These are phyloP conservation scores for Phenganax subtilis DNA, from an alignment of 92 coral and sea anemone genomes.

Conservation along the genomic window DNA sequence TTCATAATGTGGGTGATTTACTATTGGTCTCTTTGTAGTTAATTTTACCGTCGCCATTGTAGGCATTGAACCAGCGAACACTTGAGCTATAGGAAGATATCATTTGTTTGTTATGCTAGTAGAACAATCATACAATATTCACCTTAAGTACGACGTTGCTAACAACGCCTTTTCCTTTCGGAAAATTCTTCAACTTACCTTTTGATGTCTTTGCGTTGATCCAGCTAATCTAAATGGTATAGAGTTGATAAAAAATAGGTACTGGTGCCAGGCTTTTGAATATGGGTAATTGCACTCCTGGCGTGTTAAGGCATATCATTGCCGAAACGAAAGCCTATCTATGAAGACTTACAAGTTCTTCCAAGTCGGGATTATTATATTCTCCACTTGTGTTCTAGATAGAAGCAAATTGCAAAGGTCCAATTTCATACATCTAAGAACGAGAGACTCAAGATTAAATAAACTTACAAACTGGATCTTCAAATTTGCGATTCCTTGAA, in stretches of 20 bases:
- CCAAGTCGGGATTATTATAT: conserved; percentile 87
- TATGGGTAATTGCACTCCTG: no score
- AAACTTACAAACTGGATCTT: conserved; percentile 82
- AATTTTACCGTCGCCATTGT: conserved; percentile 99
- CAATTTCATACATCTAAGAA: neutral
- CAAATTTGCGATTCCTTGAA: conserved; percentile 77
- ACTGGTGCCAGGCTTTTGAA: no score
- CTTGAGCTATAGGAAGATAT: conserved; percentile 52
- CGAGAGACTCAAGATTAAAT: neutral
- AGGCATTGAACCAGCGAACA: conserved; percentile 98
- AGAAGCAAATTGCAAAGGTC: neutral
- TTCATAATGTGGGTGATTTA: conserved; percentile 97
- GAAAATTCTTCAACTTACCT: conserved; percentile 40
- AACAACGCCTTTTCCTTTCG: neutral
- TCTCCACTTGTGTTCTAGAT: conserved; percentile 82
- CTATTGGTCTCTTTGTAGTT: conserved; percentile 81
- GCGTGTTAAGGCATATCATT: no score
- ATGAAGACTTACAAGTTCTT: conserved; percentile 58
- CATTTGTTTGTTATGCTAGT: neutral
- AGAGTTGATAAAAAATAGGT: no score
- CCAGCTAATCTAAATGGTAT: conserved; percentile 57
- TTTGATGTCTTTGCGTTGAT: conserved; percentile 56
- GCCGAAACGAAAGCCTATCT: no score
- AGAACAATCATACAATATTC: neutral
- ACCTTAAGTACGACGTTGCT: neutral